phyloP scores from a whole-genome alignment of 2,888 invertebrate genomes.

The Drosophila mayaguana region DNA sequence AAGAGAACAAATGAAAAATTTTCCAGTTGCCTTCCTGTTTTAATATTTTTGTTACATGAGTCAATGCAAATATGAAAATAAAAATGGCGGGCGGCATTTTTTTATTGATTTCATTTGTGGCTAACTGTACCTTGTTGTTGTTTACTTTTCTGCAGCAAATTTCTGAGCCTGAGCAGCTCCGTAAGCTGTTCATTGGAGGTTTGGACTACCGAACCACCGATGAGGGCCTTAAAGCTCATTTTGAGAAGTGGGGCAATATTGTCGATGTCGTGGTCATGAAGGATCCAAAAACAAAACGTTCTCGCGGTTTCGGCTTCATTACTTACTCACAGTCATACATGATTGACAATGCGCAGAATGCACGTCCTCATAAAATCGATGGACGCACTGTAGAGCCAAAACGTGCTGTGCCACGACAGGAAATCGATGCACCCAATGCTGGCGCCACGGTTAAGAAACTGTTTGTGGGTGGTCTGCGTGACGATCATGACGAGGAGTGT shows the following conservation, averaged over 20 bases:
- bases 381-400: conserved; percentile 98
- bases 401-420: conserved; percentile 96
- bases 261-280: conserved; percentile 99
- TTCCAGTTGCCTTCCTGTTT: not conserved
- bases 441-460: conserved; percentile 97
- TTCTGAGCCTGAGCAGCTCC: conserved; percentile 89
- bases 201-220: conserved; percentile 97
- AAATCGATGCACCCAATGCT: conserved; percentile 96
- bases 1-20: not conserved
- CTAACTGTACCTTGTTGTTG: conserved; percentile 55
- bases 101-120: conserved; percentile 49
- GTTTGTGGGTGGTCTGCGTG: conserved; percentile 97
- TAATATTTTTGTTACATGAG: conserved; percentile 15
- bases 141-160: conserved; percentile 68
- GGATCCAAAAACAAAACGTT: conserved; percentile 96
- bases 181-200: conserved; percentile 98
- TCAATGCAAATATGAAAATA: conserved; percentile 45
- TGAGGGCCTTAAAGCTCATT: conserved; percentile 95
- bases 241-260: conserved; percentile 98
- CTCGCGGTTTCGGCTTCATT: conserved; percentile 99
- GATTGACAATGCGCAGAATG: conserved; percentile 98
- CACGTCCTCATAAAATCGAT: conserved; percentile 96
- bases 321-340: conserved; percentile 96
- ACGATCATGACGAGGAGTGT: conserved; percentile 96
- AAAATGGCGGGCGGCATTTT: conserved; percentile 69